Base-by-base conservation (phyloP, 2,113 vertebrate species). In the Indri indri region DNA sequence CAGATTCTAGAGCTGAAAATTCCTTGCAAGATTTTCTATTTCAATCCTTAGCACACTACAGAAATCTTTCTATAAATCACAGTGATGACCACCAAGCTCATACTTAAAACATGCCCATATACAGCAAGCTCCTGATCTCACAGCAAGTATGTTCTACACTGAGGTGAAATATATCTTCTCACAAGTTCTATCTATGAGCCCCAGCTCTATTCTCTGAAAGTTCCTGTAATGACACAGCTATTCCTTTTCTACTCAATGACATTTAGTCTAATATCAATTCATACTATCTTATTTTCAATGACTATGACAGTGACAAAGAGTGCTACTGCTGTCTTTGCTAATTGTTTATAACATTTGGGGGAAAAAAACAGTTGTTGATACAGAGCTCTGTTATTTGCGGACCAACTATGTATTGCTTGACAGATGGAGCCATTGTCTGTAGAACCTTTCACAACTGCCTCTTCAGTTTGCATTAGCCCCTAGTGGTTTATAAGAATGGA, bases 201-300 rank as follows among this genome's bases (percentile, higher is more conserved):
- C 25, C 42, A 57, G 34, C n/a, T 70, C 32, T 66, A 22, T 57
- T 81, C 20, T 40, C 57, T 30, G 34, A 74, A 81, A 84, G 4
- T 2, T 8, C 6, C 68, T 6, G 6, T 17, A n/a, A 59, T 27
- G 59, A 40, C 54, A 88, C 50, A 81, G n/a, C 50, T 81, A 63
- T 65, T 18, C 45, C 61, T 50, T 82, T 87, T 47, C 65, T 76
- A 50, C 47, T 61, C 76, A 59, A 1, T 94, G 92, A 88, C 42
- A 45, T 68, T 68, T 61, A 82, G 7, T 79, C 42, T 92, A 81
- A 27, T 82, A 47, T 59, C 13, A 57, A 54, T 82, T 50, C 74
- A 68, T 27, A 57, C 65, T 88, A 47, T 80, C 47, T 37, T 76
- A n/a, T 74, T 73, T 94, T 86, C 54, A n/a, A 10, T 32, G 87